These are phyloP conservation scores for Tachina fera DNA, from an alignment of 2,888 invertebrate species.

Conservation along the genomic window DNA sequence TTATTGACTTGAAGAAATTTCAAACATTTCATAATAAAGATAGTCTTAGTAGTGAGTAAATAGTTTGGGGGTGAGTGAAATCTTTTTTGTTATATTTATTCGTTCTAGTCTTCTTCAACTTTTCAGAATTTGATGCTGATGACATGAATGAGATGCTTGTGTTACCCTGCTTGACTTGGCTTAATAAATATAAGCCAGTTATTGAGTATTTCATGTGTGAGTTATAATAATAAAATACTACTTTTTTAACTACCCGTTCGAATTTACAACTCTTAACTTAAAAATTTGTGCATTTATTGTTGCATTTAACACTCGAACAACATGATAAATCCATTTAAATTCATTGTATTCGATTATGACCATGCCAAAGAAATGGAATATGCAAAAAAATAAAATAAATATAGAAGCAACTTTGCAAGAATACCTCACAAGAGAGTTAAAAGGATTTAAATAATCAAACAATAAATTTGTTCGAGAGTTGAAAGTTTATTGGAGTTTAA, in stretches of 20 bases:
- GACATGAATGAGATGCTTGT: constrained; percentile 23
- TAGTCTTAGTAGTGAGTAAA: neutral
- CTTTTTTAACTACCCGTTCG: constrained; percentile 12
- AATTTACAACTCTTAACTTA: neutral
- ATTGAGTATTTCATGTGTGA: constrained; percentile 19
- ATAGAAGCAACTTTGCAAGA: no score
- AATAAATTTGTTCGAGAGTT: constrained; percentile 40
- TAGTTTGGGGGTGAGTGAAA: constrained; percentile 30
- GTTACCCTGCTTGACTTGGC: constrained; percentile 27
- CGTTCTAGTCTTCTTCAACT: constrained; percentile 25
- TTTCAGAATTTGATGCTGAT: constrained; percentile 11
- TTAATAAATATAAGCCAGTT: constrained; percentile 24
- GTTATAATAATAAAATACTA: constrained; percentile 27
- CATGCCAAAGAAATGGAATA: constrained; percentile 41
- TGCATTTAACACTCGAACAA: constrained; percentile 56
- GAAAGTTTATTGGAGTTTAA: constrained; percentile 17
- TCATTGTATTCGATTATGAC: constrained; percentile 59
- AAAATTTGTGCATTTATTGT: constrained; percentile 38
- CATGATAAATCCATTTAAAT: constrained; percentile 70
- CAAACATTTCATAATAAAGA: neutral
- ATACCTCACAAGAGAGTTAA: constrained; percentile 9
- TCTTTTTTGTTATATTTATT: constrained; percentile 20
- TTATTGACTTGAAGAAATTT: neutral
- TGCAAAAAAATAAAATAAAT: neutral
- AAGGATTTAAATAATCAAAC: constrained; percentile 6